phyloP scores from a whole-genome alignment of 2,888 invertebrate genomes.

The Cylloceria caligata region DNA sequence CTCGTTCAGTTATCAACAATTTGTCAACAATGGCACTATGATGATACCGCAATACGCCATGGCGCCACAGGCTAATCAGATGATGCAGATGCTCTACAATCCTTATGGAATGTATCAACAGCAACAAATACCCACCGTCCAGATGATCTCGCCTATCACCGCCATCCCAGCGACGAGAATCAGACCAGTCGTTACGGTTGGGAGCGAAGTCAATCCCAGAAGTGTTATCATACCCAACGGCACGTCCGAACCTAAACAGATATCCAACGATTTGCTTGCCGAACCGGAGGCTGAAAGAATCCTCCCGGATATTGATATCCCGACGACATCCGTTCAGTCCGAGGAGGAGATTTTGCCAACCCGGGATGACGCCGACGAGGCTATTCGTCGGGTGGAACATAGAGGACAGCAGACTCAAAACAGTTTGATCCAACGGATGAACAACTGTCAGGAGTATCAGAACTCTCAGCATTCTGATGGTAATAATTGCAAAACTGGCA shows the following conservation, averaged over 20 bases:
- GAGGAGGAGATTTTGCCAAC: constrained; percentile 30
- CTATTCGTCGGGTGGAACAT: constrained; percentile 67
- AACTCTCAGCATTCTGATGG: constrained; percentile 41
- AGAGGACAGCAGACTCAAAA: constrained; percentile 73
- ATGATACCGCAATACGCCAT: constrained; percentile 86
- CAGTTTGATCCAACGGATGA: constrained; percentile 46
- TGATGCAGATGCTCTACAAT: constrained; percentile 85
- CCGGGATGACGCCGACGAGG: constrained; percentile 54
- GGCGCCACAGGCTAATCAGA: constrained; percentile 85
- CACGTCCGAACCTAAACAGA: constrained; percentile 73
- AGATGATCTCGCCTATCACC: constrained; percentile 85
- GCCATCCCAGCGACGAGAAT: constrained; percentile 81
- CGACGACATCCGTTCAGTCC: constrained; percentile 67
- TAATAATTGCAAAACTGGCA: constrained; percentile 44
- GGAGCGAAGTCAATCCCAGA: constrained; percentile 69
- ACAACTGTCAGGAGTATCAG: constrained; percentile 51
- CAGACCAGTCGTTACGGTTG: constrained; percentile 76
- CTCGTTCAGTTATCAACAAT: constrained; percentile 87
- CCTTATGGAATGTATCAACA: constrained; percentile 86
- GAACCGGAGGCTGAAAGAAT: constrained; percentile 76
- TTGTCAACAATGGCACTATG: constrained; percentile 86
- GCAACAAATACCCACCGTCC: constrained; percentile 85
- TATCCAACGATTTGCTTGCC: constrained; percentile 73
- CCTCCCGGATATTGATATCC: constrained; percentile 76
- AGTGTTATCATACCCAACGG: constrained; percentile 71